Evolutionary conservation across 2,113 vertebrate genomes (phyloP).

Genomic region (Speoplatyrhinus poulsoni): DNA sequence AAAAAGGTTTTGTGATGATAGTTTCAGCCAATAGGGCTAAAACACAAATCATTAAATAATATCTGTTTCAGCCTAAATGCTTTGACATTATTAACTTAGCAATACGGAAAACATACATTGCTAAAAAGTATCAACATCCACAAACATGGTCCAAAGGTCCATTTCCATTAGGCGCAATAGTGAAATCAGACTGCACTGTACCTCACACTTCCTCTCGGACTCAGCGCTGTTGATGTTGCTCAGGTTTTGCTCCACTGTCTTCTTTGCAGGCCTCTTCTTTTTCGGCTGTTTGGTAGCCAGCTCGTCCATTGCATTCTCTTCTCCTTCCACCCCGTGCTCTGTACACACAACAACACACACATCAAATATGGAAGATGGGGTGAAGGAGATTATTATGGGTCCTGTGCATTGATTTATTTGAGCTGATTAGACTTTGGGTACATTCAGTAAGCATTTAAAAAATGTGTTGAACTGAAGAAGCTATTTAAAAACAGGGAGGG

Average conservation of each 20-base stretch:
- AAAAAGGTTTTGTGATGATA: no score
- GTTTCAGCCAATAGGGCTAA: no score
- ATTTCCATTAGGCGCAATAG: no score
- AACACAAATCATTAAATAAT: no score
- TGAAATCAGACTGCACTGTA: conserved; percentile 48
- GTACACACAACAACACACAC: neutral
- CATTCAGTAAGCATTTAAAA: no score
- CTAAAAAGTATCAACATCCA: neutral
- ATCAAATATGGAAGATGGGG: neutral
- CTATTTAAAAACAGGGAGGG: no score
- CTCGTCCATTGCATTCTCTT: conserved; percentile 22
- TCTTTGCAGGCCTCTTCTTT: conserved; percentile 80
- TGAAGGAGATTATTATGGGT: no score
- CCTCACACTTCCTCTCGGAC: conserved; percentile 80
- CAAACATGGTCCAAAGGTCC: no score
- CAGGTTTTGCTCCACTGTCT: conserved; percentile 88
- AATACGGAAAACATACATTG: no score
- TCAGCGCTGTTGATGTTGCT: conserved; percentile 84
- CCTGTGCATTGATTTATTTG: no score
- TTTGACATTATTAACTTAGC: neutral
- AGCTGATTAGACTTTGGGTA: no score
- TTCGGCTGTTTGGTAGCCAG: conserved; percentile 69
- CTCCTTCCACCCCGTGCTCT: conserved; percentile 49
- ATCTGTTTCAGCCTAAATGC: neutral
- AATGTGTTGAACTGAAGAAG: no score